Evolutionary conservation across 2,113 vertebrate genomes (phyloP), one percentile per base, ranked within the genome.

Genomic region (Phaethornis superciliosus): DNA sequence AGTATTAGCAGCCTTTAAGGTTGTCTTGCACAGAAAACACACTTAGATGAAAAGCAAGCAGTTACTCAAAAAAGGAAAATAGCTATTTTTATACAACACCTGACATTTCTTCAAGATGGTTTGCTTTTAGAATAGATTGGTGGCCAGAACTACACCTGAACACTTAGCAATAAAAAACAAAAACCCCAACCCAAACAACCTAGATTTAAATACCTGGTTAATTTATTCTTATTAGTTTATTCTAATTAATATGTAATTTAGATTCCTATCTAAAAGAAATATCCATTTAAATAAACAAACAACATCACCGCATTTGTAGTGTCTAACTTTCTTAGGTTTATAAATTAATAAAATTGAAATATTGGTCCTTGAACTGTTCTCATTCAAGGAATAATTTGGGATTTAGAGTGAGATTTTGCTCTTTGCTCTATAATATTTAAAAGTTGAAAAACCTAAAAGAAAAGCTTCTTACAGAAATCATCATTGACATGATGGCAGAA

Each of bases 131-230:
- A 76, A 40, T 33, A 52, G 17, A n/a, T 12, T n/a, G 5, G 15
- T 71, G 37, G 63, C 56, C 15, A 71, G 62, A 70, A 67, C 15
- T 44, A 32, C 8, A 40, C 10, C 12, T 55, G 12, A 20, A 7
- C 5, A 81, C 15, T 68, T 68, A 72, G 3, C 84, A 72, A 81
- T 37, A 59, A 77, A 55, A 5, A 58, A 80, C 63, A 77, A 55
- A 4, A n/a, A 2, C 0, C 4, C 2, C n/a, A 65, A 30, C 51
- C 10, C 10, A 4, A 86, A 52, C 5, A 67, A 35, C 2, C 4
- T 56, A 47, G 6, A 4, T 77, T 72, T 40, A 68, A 55, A 59
- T 46, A 8, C 64, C 20, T 47, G 18, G 20, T 77, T 87, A 67
- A 24, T 54, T 72, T 44, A 49, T 40, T 40, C 40, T 40, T 40